A percentile compares a stretch with the other conserved stretches of the same genome.
Evolutionary conservation across 2,797 vertebrate species (phyloP).

Genomic region (Simalia tracyae): DNA sequence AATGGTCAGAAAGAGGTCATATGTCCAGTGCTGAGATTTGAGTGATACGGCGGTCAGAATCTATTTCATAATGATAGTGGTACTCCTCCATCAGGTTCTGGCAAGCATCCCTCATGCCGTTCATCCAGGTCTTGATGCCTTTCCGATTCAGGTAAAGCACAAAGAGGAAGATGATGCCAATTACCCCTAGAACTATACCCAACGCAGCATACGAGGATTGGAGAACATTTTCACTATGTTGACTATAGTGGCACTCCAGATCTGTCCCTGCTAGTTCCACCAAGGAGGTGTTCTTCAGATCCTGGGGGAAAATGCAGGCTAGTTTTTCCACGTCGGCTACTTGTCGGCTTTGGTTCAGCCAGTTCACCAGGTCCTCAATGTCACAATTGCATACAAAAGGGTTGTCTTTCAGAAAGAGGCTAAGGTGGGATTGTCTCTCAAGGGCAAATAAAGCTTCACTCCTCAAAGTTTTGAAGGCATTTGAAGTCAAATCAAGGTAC

Average conservation of each 20-base stretch:
- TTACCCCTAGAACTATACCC: conserved; percentile 78
- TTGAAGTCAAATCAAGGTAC: conserved; percentile 74
- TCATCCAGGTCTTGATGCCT: conserved; percentile 79
- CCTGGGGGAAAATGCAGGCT: conserved; percentile 69
- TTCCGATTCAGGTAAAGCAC: conserved; percentile 82
- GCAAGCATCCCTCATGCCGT: conserved; percentile 74
- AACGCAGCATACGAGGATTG: conserved; percentile 80
- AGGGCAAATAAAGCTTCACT: conserved; percentile 67
- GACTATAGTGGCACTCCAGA: conserved; percentile 69
- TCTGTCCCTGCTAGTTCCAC: conserved; percentile 52
- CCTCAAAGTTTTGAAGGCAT: conserved; percentile 68
- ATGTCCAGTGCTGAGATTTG: conserved; percentile 68
- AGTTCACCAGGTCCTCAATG: conserved; percentile 66
- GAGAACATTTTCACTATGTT: conserved; percentile 67
- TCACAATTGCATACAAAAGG: conserved; percentile 79
- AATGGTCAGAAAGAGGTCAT: conserved; percentile 52
- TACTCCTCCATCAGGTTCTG: conserved; percentile 79
- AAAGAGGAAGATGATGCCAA: conserved; percentile 81
- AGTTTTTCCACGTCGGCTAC: conserved; percentile 69
- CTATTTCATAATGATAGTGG: conserved; percentile 79
- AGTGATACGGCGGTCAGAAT: conserved; percentile 76
- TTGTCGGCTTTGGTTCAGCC: conserved; percentile 73
- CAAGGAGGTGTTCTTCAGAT: conserved; percentile 57
- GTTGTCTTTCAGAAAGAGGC: conserved; percentile 69
- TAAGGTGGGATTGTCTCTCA: conserved; percentile 55